Base-by-base conservation (phyloP, 2,113 vertebrate species). In the Dicerorhinus sumatrensis region DNA sequence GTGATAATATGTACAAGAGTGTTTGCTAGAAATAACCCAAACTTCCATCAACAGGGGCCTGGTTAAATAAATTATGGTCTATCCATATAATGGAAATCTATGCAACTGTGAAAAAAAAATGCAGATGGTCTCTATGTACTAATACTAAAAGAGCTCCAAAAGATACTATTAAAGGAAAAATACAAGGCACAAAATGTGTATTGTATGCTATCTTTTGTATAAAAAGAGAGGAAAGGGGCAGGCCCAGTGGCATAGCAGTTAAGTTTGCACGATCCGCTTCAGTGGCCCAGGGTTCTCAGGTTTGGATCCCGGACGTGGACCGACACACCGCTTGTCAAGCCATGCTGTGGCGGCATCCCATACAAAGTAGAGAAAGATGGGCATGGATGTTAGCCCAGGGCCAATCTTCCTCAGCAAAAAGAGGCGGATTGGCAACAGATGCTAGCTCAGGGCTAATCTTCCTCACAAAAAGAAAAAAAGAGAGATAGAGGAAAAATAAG, bases 91-190 rank as follows among this genome's bases (percentile, higher is more conserved):
- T 81, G 27, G 48, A 91, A 79, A 73, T 88, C 39, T 56, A 76
- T 18, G 9, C 23, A 90, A 20, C 42, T 94, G 1, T 84, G 51
- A 63, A 63, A 63, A 54, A n/a, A 62, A 73, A 60, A 48, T 80
- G 33, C 76, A 91, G 27, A 95, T 69, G 48, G 14, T 84, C 21
- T 94, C 86, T 56, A 27, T 17, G 4, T 39, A 83, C 58, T 72
- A 95, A 91, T 54, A 80, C 65, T 91, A 58, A 84, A 93, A 93
- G 9, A 80, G 54, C 23, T 97, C 69, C 65, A 85, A 93, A 92
- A 81, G 83, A 51, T 8, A 87, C 51, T 51, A 27, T 63, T 94
- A 96, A 95, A 94, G 51, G 67, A 89, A 95, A 89, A 92, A 73
- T n/a, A 92, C 3, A 75, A 6, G 5, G 25, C 31, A 81, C 7